Evolutionary conservation across 1,140 invertebrate genomes (phyloP).

Genomic region (Trachymyrmex septentrionalis): DNA sequence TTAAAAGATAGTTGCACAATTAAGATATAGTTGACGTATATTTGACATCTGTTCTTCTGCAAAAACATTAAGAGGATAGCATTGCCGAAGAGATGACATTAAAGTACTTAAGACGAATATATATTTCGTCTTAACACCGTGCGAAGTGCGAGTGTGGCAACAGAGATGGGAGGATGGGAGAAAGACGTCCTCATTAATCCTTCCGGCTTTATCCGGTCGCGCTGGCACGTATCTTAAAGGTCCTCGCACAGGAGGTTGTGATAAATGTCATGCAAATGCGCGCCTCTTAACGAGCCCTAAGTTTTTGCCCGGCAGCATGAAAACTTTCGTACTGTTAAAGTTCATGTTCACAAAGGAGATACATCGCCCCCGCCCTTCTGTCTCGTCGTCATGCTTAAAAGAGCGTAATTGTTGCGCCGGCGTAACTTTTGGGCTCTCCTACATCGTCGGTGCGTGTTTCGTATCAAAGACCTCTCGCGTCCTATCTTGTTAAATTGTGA

Average conservation of each 20-base stretch:
- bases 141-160: slow-evolving; percentile 18
- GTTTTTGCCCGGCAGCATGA: slow-evolving; percentile 65
- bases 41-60: background rate
- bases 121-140: slow-evolving; percentile 39
- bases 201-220: slow-evolving; percentile 48
- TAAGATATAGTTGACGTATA: background rate
- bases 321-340: slow-evolving; percentile 65
- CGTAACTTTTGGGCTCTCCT: slow-evolving; percentile 48
- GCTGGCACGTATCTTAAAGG: slow-evolving; percentile 55
- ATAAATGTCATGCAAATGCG: slow-evolving; percentile 70
- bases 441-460: slow-evolving; percentile 23
- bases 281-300: slow-evolving; percentile 69
- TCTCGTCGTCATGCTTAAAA: slow-evolving; percentile 47
- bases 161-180: background rate
- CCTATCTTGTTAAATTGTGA: slow-evolving; percentile 39
- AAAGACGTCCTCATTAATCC: slow-evolving; percentile 67
- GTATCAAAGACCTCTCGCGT: slow-evolving; percentile 34
- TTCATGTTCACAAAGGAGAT: slow-evolving; percentile 49
- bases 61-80: background rate
- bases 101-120: slow-evolving; percentile 18
- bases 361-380: slow-evolving; percentile 37
- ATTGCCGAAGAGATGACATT: slow-evolving; percentile 8
- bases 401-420: slow-evolving; percentile 52
- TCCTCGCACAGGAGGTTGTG: slow-evolving; percentile 52
- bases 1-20: background rate